Percentiles rank a stretch among this genome's conserved stretches.
Evolutionary conservation across 1,140 invertebrate species (phyloP).

Genomic region (Chelonus insularis): DNA sequence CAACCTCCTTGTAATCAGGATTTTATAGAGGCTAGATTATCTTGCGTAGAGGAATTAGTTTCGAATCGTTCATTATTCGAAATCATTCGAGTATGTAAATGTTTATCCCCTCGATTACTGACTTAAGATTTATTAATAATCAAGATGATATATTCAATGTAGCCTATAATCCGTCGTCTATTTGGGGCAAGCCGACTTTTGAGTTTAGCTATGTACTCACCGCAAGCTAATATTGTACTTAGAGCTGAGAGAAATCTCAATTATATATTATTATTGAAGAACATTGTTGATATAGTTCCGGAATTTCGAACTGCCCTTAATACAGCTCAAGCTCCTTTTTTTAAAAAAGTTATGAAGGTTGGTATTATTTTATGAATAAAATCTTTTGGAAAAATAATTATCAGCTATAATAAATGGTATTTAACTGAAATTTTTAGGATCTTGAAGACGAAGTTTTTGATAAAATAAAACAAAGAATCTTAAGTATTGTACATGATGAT

Average conservation of each 20-base stretch:
- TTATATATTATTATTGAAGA: slow-evolving; percentile 78
- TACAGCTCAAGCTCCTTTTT: slow-evolving; percentile 63
- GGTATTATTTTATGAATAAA: slow-evolving; percentile 29
- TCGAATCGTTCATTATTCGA: slow-evolving; percentile 63
- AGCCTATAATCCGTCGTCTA: slow-evolving; percentile 63
- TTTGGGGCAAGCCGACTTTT: slow-evolving; percentile 68
- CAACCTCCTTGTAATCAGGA: slow-evolving; percentile 73
- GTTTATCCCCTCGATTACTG: background rate
- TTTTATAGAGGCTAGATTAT: slow-evolving; percentile 70
- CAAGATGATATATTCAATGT: slow-evolving; percentile 35
- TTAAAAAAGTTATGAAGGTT: slow-evolving; percentile 68
- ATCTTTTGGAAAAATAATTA: slow-evolving; percentile 34
- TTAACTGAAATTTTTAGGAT: slow-evolving; percentile 47
- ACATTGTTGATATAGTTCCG: slow-evolving; percentile 72
- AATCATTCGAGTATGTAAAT: slow-evolving; percentile 41
- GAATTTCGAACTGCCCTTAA: slow-evolving; percentile 67
- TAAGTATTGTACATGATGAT: slow-evolving; percentile 73
- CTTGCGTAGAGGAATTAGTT: slow-evolving; percentile 76
- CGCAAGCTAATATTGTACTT: slow-evolving; percentile 63
- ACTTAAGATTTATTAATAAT: background rate
- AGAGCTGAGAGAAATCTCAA: slow-evolving; percentile 77
- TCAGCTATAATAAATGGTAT: slow-evolving; percentile 19
- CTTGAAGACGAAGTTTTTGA: slow-evolving; percentile 59
- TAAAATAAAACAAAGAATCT: slow-evolving; percentile 68
- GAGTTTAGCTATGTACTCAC: slow-evolving; percentile 63